Evolutionary conservation across 1,140 invertebrate genomes (phyloP).

Genomic region (Aphidius ervi): DNA sequence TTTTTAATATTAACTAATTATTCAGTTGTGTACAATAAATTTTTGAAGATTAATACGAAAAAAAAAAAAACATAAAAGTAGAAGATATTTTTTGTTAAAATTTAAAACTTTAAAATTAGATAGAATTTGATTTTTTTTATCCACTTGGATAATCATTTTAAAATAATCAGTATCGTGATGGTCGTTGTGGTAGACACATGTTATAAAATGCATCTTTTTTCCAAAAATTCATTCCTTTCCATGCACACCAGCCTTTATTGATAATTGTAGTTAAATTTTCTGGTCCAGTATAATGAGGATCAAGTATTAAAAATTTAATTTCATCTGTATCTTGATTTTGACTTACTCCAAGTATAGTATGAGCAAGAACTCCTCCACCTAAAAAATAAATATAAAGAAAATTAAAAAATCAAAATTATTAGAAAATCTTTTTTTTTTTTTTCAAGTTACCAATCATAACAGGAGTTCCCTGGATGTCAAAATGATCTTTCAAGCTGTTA

Average conservation of each 20-base stretch:
- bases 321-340: slow-evolving; percentile 75
- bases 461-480: slow-evolving; percentile 88
- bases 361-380: slow-evolving; percentile 95
- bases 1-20: too few species aligned
- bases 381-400: slow-evolving; percentile 28
- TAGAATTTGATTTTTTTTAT: too few species aligned
- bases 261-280: slow-evolving; percentile 70
- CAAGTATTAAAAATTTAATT: slow-evolving; percentile 87
- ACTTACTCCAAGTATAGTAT: slow-evolving; percentile 94
- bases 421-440: not conserved
- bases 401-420: slow-evolving; percentile 8
- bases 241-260: slow-evolving; percentile 88
- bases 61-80: too few species aligned
- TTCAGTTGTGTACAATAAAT: too few species aligned
- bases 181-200: slow-evolving; percentile 83
- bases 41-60: too few species aligned
- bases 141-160: not conserved
- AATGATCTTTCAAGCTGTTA: slow-evolving; percentile 82
- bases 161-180: slow-evolving; percentile 39
- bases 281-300: slow-evolving; percentile 94
- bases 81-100: too few species aligned
- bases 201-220: slow-evolving; percentile 91
- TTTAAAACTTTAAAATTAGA: too few species aligned
- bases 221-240: slow-evolving; percentile 91
- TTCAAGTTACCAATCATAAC: slow-evolving; percentile 90